Evolutionary conservation across 2,797 vertebrate genomes (phyloP).

Genomic region (Eutrigla gurnardus): DNA sequence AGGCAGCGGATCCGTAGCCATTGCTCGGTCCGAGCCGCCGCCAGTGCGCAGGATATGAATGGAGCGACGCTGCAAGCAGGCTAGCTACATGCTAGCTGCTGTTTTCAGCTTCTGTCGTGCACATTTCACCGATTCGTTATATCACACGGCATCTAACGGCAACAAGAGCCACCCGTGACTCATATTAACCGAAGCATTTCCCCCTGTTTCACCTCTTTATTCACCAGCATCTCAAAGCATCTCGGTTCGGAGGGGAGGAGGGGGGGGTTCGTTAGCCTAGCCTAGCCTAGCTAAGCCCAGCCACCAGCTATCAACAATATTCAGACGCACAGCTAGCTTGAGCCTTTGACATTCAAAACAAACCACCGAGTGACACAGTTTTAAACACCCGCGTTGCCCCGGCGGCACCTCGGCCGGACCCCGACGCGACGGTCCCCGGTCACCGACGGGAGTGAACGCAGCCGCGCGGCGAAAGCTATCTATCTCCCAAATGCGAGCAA

Average conservation of each 20-base stretch:
- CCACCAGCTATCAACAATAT: constrained; percentile 83
- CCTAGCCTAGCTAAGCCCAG: constrained; percentile 81
- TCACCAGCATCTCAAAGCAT: constrained; percentile 56
- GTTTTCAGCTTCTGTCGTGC: constrained; percentile 65
- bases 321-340: constrained; percentile 80
- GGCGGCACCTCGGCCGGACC: constrained; percentile 26
- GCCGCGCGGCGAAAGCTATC: constrained; percentile 78
- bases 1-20: constrained; percentile 67
- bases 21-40: constrained; percentile 63
- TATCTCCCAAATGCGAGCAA: constrained; percentile 77
- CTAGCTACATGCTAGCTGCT: constrained; percentile 75
- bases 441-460: constrained; percentile 54
- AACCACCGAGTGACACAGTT: constrained; percentile 70
- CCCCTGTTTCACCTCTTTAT: constrained; percentile 30
- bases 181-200: constrained; percentile 12
- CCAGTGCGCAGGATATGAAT: constrained; percentile 84
- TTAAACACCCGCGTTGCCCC: constrained; percentile 25
- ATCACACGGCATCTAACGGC: not conserved
- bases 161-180: not conserved
- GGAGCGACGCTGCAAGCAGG: constrained; percentile 72
- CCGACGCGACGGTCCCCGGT: constrained; percentile 13
- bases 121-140: constrained; percentile 25
- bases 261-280: constrained; percentile 79
- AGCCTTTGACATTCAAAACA: constrained; percentile 85
- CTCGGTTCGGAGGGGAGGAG: constrained; percentile 21